phyloP scores from a whole-genome alignment of 2,888 invertebrate genomes.

The Leptodirus hochenwartii region DNA sequence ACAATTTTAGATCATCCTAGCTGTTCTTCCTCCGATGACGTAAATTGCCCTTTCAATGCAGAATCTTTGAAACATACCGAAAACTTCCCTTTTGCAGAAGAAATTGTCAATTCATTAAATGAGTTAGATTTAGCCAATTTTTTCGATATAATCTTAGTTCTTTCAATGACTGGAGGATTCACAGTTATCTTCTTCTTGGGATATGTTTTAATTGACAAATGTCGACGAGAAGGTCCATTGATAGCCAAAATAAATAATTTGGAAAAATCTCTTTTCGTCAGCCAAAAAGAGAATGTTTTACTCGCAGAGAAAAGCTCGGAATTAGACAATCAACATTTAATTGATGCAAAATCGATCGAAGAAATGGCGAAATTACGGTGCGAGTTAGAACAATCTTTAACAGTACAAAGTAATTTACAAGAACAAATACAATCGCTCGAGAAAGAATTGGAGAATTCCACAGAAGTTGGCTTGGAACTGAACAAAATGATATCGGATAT shows the following conservation, averaged over 20 bases:
- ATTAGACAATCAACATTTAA: conserved; percentile 7
- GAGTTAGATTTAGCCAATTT: too few species aligned
- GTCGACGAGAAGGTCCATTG: conserved; percentile 47
- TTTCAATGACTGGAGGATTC: too few species aligned
- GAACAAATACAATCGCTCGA: conserved; percentile 49
- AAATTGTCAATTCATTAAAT: too few species aligned
- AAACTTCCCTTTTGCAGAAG: too few species aligned
- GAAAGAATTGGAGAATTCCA: conserved; percentile 62
- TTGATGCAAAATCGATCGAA: conserved; percentile 33
- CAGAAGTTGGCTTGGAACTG: conserved; percentile 60
- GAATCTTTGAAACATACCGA: too few species aligned
- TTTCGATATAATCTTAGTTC: too few species aligned
- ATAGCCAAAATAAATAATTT: conserved; percentile 48
- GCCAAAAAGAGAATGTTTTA: conserved; percentile 44
- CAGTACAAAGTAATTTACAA: conserved; percentile 32
- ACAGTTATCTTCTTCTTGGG: conserved; percentile 56
- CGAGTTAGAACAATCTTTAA: conserved; percentile 37
- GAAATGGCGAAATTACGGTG: conserved; percentile 35
- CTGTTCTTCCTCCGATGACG: too few species aligned
- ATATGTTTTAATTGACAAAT: conserved; percentile 61
- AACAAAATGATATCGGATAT: conserved; percentile 48
- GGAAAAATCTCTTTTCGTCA: conserved; percentile 39
- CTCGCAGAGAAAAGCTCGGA: conserved; percentile 33
- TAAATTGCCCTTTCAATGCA: too few species aligned
- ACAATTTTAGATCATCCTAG: too few species aligned